These are phyloP conservation scores for Nycticryphes semicollaris DNA, from an alignment of 2,113 vertebrate genomes.

Conservation along the genomic window DNA sequence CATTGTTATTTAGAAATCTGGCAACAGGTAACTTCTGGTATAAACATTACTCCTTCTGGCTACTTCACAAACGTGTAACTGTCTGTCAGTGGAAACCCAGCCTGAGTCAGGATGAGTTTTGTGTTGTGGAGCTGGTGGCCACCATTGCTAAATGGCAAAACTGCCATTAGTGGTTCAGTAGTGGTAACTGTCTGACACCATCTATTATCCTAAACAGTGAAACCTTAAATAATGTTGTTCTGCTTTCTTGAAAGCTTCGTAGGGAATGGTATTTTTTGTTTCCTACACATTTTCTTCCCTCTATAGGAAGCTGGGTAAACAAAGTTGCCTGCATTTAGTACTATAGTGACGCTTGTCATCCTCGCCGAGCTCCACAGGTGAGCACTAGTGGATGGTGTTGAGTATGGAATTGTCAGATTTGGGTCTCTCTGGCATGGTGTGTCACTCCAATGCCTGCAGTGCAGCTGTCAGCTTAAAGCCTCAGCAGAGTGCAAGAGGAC, in stretches of 20 bases:
- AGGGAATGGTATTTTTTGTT: background rate
- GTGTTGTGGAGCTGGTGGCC: background rate
- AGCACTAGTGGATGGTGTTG: background rate
- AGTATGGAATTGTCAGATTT: background rate
- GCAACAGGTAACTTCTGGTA: background rate
- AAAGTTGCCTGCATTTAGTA: background rate
- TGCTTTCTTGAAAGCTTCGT: background rate
- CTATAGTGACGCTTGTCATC: background rate
- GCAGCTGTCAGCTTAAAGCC: background rate
- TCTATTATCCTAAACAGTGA: background rate
- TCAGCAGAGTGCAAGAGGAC: background rate
- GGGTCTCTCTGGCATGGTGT: background rate
- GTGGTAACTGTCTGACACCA: background rate
- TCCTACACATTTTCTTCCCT: background rate
- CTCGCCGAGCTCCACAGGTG: fast-evolving
- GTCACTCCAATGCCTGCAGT: fast-evolving
- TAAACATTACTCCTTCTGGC: background rate
- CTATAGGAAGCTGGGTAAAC: background rate
- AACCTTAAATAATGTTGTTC: background rate
- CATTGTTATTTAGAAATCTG: constrained; percentile 18
- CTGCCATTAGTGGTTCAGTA: background rate
- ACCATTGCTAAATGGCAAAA: background rate
- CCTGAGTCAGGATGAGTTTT: background rate
- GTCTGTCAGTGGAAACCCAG: background rate
- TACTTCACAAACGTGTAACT: background rate